Evolutionary conservation across 2,113 vertebrate genomes (phyloP).

Genomic region (Seriola quinqueradiata): DNA sequence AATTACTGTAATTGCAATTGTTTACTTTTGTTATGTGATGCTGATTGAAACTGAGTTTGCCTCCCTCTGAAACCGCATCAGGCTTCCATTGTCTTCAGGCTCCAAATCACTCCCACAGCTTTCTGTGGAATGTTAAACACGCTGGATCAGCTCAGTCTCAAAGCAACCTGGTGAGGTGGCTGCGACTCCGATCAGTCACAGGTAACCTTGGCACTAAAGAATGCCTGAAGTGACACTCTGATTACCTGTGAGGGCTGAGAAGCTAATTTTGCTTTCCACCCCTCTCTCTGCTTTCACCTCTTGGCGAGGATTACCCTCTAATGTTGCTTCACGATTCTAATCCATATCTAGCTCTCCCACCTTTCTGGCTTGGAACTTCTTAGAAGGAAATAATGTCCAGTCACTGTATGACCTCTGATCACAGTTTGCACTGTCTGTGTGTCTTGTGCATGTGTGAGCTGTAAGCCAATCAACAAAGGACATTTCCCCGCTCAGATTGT

Average conservation of each 20-base stretch:
- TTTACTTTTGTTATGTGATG: constrained; percentile 59
- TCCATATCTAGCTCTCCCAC: constrained; percentile 13
- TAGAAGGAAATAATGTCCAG: constrained; percentile 4
- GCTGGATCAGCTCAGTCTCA: constrained; percentile 20
- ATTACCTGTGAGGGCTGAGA: constrained; percentile 7
- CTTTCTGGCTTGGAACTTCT: constrained; percentile 27
- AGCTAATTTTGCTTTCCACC: constrained; percentile 39
- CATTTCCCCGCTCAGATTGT: not conserved
- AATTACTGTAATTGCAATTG: constrained; percentile 64
- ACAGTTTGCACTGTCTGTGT: not conserved
- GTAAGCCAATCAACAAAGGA: not conserved
- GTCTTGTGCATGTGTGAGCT: not conserved
- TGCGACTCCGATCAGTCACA: constrained; percentile 25
- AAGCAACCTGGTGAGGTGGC: constrained; percentile 7
- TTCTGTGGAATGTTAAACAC: constrained; percentile 58
- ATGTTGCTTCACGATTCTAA: constrained; percentile 25
- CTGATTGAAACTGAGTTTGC: constrained; percentile 57
- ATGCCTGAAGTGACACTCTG: constrained; percentile 2
- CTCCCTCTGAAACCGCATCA: constrained; percentile 50
- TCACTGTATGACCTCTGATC: not conserved
- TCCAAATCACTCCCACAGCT: constrained; percentile 26
- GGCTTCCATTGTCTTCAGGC: constrained; percentile 42
- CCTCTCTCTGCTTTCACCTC: constrained; percentile 23
- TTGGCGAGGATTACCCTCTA: constrained; percentile 32
- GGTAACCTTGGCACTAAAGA: constrained; percentile 32